Evolutionary conservation across 2,797 vertebrate species (phyloP), one percentile per base, ranked within the genome.

Genomic region (Tenualosa ilisha): DNA sequence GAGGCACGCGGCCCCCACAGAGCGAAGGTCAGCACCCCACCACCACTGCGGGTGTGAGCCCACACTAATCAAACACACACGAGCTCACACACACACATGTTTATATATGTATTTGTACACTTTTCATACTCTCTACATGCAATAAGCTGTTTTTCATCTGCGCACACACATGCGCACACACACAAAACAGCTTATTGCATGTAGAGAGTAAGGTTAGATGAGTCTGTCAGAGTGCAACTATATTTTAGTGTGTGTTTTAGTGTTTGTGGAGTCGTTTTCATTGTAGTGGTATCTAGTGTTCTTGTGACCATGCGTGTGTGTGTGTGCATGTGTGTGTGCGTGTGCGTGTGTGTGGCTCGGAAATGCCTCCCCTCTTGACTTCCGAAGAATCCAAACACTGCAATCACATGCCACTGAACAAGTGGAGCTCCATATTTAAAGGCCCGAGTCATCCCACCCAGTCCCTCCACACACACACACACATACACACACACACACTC

Each of bases 361-460:
- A 90, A 87, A 88, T 87, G 83, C 85, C 89, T 81, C 56, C 89
- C 85, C 86, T 86, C 87, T 88, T 75, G 89, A 89, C 89, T 87
- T 86, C 84, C 63, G 81, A 89, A 63, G 89, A 89, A 91, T 89
- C 85, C 83, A 49, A 65, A 63, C 81, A 82, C 81, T 68, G 83
- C 24, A 40, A 75, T 72, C 84, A 86, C 85, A 87, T 89, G 85
- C 84, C 85, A 84, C 75, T 54, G 72, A 89, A 81, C 84, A 85
- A 86, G 86, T 89, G 87, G 50, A 84, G 75, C 37, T 1, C 50
- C 49, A 40, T 81, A 75, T 90, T 87, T 87, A 85, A 75, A 75
- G 68, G 31, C 40, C 91, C 90, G 90, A 89, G 89, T 85, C 88
- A 92, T 91, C 86, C 86, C 88, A 61, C 89, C 51, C 86, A 43